Base-by-base conservation (phyloP, 2,113 vertebrate genomes). In the Pedionomus torquatus region DNA sequence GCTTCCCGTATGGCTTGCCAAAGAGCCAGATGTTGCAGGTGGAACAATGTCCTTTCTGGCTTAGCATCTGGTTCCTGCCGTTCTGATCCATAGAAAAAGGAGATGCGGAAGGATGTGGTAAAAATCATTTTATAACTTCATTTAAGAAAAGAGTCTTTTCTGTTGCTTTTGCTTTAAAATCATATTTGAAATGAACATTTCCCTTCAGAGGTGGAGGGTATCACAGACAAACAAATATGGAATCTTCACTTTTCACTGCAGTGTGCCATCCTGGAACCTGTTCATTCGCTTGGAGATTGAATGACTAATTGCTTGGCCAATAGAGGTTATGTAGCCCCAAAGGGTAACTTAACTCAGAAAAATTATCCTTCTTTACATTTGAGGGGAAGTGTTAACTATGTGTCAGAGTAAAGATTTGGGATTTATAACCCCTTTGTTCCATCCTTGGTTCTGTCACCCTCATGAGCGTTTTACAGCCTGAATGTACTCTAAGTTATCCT, bases 11-110 rank as follows among this genome's bases (percentile, higher is more conserved):
- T 43, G 86, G 93, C 74, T 78, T 97, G 98, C 98, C 97, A 95
- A 97, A 97, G 95, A 97, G 96, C 97, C 98, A 98, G 98, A 98
- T 98, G 98, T 98, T 98, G 96, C 98, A 98, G 98, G 98, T 98
- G 95, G 97, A 96, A 97, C 93, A 91, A 95, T 86, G 95, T 97
- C 91, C 31, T 94, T 96, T 94, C 83, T 95, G 58, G 81, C 87
- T 89, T 75, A 92, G 96, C 98, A 98, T 98, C 98, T 98, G 98
- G 97, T 98, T 97, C 63, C 90, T 96, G 95, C 95, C 93, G 7
- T 97, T 98, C 97, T 95, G 95, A 96, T 97, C 97, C 65, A 4
- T 11, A 95, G 94, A 96, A 97, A 97, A 98, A 92, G 95, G 91
- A 94, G 94, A 96, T 90, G 90, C 51, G 60, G 90, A 91, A 97